Evolutionary conservation across 2,797 vertebrate species (phyloP), one percentile per base, ranked within the genome.

Genomic region (Sebastolobus altivelis): DNA sequence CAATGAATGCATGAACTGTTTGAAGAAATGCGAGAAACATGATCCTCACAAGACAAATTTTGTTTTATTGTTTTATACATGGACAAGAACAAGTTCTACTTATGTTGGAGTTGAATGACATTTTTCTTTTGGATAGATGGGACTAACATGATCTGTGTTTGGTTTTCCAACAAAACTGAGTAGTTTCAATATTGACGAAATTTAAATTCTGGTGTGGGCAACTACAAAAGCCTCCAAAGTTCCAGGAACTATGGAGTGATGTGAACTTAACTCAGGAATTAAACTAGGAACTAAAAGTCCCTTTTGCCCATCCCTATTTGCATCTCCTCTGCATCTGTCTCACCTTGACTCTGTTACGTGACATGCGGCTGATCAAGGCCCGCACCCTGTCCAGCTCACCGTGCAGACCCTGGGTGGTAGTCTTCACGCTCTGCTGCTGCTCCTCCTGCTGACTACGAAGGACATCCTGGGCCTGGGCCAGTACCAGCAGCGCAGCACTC

Each of bases 401-500:
- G 0, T 90, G 88, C 3, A 61, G 3, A 1, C 75, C 65, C 0
- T 69, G 33, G 4, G 89, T 78, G 38, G 38, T 81, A 3, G 72
- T 74, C 79, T 40, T 65, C 11, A 65, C 91, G 2, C 60, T 86
- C 40, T 80, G 89, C 83, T 91, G 87, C 72, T 86, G 91, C 72
- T 83, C 70, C 55, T 94, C 90, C 55, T 87, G 78, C 66, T 91
- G 80, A 49, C 54, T 72, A 8, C 83, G 81, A 72, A 92, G 87
- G 78, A 75, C 73, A 35, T 92, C 93, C 86, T 94, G 94, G 35
- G 92, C 78, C 52, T 75, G 92, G 22, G 95, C 95, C 88, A 97
- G 75, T 0, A 75, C 91, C 54, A 97, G 94, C 78, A 98, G 92
- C 88, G 97, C 96, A 1, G 80, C 72, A 11, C 96, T 95, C 84